Conservation (phyloP, 2,888 invertebrate species). For the Liposcelis brunnea region DNA sequence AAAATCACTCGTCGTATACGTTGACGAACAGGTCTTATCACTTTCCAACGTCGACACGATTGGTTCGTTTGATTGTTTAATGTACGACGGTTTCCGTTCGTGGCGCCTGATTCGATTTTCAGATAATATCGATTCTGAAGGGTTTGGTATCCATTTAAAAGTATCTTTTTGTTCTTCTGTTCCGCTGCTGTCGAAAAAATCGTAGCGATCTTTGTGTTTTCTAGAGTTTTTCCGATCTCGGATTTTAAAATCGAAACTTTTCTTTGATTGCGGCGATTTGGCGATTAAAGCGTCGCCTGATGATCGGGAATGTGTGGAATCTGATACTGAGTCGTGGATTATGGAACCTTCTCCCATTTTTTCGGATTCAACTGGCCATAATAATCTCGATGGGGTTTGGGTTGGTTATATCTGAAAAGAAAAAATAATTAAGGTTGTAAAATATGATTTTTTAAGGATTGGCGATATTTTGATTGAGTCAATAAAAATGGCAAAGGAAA, state of each 20-base stretch:
- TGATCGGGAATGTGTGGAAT: conserved; percentile 2
- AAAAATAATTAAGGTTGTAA: too few relatives aligned
- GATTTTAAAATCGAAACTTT: conserved; percentile 4
- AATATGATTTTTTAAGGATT: too few relatives aligned
- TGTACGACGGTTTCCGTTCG: neutral
- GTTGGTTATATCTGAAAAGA: too few relatives aligned
- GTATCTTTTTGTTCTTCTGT: conserved; percentile 6
- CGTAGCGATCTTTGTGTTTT: too few relatives aligned
- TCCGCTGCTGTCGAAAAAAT: neutral
- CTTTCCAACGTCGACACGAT: conserved; percentile 2
- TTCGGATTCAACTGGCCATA: too few relatives aligned
- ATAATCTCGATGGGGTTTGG: too few relatives aligned
- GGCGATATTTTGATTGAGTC: too few relatives aligned
- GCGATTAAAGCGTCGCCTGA: conserved; percentile 4
- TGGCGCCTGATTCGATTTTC: neutral
- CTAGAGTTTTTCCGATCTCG: neutral
- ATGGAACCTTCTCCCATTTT: conserved; percentile 3
- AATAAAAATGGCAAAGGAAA: too few relatives aligned
- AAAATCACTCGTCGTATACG: conserved; percentile 2
- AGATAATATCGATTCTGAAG: neutral
- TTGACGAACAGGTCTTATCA: neutral
- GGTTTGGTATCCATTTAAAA: conserved; percentile 7
- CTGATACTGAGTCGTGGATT: conserved; percentile 1
- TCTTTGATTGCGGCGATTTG: conserved; percentile 1
- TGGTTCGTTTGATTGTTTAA: neutral